Conservation (phyloP, 2,888 invertebrate species). For the Eristalis tenax region DNA sequence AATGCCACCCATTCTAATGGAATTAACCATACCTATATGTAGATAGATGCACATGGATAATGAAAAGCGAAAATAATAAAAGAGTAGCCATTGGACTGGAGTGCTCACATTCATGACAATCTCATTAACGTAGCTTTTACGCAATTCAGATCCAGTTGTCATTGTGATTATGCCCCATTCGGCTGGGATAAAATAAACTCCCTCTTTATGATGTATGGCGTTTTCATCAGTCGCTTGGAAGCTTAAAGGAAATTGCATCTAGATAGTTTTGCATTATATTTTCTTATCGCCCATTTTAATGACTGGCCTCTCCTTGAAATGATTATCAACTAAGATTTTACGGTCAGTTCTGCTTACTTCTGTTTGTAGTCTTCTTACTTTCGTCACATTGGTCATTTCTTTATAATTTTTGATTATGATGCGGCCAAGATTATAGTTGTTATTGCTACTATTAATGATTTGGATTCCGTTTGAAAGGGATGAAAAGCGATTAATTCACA, state of each 20-base stretch:
- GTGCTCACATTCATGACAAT: not conserved
- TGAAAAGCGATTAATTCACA: too few relatives aligned
- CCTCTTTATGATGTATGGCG: not conserved
- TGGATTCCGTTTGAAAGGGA: too few relatives aligned
- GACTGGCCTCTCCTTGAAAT: not conserved
- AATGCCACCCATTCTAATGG: too few relatives aligned
- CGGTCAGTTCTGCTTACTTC: not conserved
- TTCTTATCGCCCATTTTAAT: not conserved
- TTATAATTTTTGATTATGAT: not conserved
- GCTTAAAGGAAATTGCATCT: not conserved
- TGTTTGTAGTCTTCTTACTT: not conserved
- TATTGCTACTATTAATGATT: too few relatives aligned
- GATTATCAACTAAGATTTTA: not conserved
- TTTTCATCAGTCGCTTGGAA: not conserved
- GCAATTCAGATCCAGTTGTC: not conserved
- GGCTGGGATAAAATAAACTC: too few relatives aligned
- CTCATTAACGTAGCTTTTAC: not conserved
- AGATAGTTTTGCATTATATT: not conserved
- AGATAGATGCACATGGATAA: not conserved
- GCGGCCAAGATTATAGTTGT: too few relatives aligned
- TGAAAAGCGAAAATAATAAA: not conserved
- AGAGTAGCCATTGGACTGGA: not conserved
- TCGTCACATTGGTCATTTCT: not conserved
- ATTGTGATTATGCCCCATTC: not conserved
- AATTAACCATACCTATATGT: too few relatives aligned